Conservation (phyloP, 1,140 invertebrate genomes). For the Drosophila sp. region DNA sequence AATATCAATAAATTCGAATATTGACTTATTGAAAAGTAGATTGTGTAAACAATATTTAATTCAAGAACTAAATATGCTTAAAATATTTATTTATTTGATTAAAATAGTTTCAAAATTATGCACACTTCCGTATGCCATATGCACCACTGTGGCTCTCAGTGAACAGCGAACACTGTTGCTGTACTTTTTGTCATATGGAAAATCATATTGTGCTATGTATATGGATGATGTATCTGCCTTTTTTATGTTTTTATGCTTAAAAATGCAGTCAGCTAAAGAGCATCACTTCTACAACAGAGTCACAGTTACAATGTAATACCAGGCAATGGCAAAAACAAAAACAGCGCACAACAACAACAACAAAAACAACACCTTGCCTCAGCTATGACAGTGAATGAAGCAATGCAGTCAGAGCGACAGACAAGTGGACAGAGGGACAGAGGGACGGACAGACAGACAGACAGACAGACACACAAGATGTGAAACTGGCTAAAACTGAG, state of each 20-base stretch:
- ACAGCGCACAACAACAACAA: constrained; percentile 35
- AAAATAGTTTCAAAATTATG: too few relatives aligned
- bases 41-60: too few relatives aligned
- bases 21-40: too few relatives aligned
- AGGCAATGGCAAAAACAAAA: constrained; percentile 20
- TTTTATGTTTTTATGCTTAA: constrained; percentile 80
- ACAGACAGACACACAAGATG: constrained; percentile 3
- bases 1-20: too few relatives aligned
- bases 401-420: constrained; percentile 25
- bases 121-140: neutral
- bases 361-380: constrained; percentile 44
- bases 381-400: constrained; percentile 48
- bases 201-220: constrained; percentile 79
- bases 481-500: constrained; percentile 14
- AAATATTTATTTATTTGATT: too few relatives aligned
- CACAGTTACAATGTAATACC: constrained; percentile 70
- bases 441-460: neutral
- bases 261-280: constrained; percentile 60
- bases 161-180: constrained; percentile 45
- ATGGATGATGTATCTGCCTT: constrained; percentile 76
- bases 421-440: constrained; percentile 9
- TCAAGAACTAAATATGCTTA: too few relatives aligned
- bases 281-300: constrained; percentile 54
- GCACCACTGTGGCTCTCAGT: constrained; percentile 46
- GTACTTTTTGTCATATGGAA: constrained; percentile 75